Evolutionary conservation across 2,888 invertebrate genomes (phyloP).

Genomic region (Leptogaster cylindrica): DNA sequence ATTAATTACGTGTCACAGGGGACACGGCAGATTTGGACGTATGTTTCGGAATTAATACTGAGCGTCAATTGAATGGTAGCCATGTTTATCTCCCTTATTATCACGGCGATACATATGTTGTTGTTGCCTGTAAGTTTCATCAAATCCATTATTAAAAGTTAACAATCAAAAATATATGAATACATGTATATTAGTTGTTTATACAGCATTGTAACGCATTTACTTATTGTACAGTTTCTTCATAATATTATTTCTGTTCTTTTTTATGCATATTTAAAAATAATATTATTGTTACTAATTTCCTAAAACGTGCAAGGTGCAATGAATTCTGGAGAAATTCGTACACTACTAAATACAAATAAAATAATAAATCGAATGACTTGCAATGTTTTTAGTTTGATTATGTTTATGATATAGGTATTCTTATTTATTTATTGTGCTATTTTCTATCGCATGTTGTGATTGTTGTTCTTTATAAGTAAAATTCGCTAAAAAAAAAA

Average conservation of each 20-base stretch:
- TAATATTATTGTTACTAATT: too few species aligned
- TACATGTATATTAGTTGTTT: background rate
- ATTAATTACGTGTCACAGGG: slow-evolving; percentile 51
- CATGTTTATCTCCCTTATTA: slow-evolving; percentile 84
- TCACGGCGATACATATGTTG: slow-evolving; percentile 79
- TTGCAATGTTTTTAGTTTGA: too few species aligned
- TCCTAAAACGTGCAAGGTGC: too few species aligned
- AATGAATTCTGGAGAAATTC: too few species aligned
- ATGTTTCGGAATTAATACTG: slow-evolving; percentile 66
- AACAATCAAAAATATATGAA: background rate
- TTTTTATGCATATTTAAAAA: too few species aligned
- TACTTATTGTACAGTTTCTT: background rate
- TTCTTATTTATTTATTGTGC: too few species aligned
- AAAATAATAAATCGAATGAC: too few species aligned
- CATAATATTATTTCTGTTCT: background rate
- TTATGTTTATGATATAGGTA: too few species aligned
- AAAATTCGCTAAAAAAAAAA: too few species aligned
- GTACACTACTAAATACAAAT: too few species aligned
- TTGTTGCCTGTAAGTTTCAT: slow-evolving; percentile 76
- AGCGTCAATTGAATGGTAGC: slow-evolving; percentile 76
- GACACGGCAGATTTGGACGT: slow-evolving; percentile 61
- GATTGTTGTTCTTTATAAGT: too few species aligned
- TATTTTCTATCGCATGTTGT: too few species aligned
- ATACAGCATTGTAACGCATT: background rate
- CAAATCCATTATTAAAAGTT: background rate